A percentile compares a stretch with the other conserved stretches of the same genome.
These are phyloP conservation scores for Malurus alboscapulatus DNA, from an alignment of 2,113 vertebrate species.

Conservation along the genomic window DNA sequence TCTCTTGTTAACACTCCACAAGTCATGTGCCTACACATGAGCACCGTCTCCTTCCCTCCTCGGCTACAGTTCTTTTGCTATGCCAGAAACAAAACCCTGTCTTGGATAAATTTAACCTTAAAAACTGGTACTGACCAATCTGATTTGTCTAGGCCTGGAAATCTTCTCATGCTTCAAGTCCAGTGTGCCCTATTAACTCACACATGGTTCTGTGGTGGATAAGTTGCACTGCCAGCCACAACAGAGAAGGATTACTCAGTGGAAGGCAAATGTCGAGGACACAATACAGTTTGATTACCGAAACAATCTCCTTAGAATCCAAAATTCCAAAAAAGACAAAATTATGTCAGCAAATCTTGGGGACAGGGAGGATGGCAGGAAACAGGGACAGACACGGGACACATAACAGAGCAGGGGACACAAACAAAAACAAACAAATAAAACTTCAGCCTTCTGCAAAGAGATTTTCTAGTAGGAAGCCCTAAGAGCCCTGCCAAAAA, in stretches of 20 bases:
- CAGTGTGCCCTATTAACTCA: neutral
- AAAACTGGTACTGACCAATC: neutral
- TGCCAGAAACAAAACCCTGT: neutral
- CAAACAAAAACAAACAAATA: neutral
- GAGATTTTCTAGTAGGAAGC: neutral
- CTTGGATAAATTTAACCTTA: neutral
- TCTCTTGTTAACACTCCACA: neutral
- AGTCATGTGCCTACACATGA: neutral
- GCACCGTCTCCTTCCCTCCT: neutral
- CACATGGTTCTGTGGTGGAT: neutral
- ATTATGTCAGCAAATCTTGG: neutral
- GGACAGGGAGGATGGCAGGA: fast-evolving
- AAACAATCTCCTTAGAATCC: neutral
- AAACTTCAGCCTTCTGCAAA: neutral
- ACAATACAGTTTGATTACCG: neutral
- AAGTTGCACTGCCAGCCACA: neutral
- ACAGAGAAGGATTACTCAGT: neutral
- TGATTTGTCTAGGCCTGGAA: neutral
- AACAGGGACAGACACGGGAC: fast-evolving
- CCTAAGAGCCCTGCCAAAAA: neutral
- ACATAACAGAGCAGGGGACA: neutral
- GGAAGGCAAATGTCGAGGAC: neutral
- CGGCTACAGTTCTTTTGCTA: neutral
- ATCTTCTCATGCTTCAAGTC: neutral
- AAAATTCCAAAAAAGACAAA: neutral